A percentile compares a stretch with the other conserved stretches of the same genome.
Conservation (phyloP, 2,888 invertebrate genomes). For the Alsophila aescularia region DNA sequence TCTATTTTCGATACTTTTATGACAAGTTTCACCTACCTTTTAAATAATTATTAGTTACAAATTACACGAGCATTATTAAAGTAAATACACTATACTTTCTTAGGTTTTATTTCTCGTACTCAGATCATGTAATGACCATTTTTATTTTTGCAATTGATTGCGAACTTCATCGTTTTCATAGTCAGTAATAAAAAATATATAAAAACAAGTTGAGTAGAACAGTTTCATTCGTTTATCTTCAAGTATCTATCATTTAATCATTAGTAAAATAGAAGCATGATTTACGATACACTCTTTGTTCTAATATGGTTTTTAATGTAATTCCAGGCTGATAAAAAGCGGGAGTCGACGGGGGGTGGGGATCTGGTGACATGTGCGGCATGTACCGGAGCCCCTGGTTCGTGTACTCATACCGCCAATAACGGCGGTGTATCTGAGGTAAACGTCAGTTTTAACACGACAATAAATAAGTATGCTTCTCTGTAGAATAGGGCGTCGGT, state of each 20-base stretch:
- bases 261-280: neutral
- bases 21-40: too few species aligned
- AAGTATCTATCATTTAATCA: neutral
- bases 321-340: slow-evolving; percentile 92
- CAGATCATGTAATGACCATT: neutral
- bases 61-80: neutral
- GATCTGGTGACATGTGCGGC: slow-evolving; percentile 92
- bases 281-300: neutral
- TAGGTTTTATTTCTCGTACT: neutral
- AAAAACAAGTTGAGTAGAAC: neutral
- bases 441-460: slow-evolving; percentile 50
- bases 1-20: neutral
- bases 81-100: too few species aligned
- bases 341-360: slow-evolving; percentile 90
- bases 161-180: too few species aligned
- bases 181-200: too few species aligned
- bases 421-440: slow-evolving; percentile 95
- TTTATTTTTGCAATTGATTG: too few species aligned
- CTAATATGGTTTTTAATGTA: slow-evolving; percentile 7
- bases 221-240: neutral
- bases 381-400: slow-evolving; percentile 89
- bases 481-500: too few species aligned
- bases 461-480: too few species aligned
- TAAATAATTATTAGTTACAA: too few species aligned
- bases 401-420: slow-evolving; percentile 93